Evolutionary conservation across 2,888 invertebrate genomes (phyloP).

Genomic region (Epinotia nisella): DNA sequence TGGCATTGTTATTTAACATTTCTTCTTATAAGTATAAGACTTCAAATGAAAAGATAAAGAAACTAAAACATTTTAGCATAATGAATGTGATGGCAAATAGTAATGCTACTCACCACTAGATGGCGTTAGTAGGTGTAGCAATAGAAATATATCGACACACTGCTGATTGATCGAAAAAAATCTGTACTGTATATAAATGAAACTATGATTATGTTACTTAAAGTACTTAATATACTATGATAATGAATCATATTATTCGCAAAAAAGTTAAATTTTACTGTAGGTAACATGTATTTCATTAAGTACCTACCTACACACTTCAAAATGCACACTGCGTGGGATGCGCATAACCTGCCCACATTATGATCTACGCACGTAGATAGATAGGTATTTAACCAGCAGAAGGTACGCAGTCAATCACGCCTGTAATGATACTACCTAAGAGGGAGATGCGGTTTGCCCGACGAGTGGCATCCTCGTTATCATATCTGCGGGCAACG

Average conservation of each 20-base stretch:
- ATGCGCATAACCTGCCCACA: constrained; percentile 20
- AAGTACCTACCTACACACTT: constrained; percentile 4
- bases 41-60: too few relatives aligned
- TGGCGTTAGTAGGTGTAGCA: constrained; percentile 53
- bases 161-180: too few relatives aligned
- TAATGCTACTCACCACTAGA: constrained; percentile 52
- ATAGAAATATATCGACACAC: background rate
- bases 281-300: constrained; percentile 1
- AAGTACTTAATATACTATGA: background rate
- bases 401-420: constrained; percentile 79
- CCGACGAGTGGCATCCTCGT: constrained; percentile 77
- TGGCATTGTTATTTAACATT: too few relatives aligned
- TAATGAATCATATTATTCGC: constrained; percentile 3
- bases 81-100: background rate
- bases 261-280: background rate
- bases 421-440: constrained; percentile 74
- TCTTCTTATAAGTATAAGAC: too few relatives aligned
- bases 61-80: too few relatives aligned
- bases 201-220: background rate
- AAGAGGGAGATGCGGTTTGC: constrained; percentile 74
- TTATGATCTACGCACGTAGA: constrained; percentile 23
- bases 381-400: constrained; percentile 62
- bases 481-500: constrained; percentile 69
- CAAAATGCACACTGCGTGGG: constrained; percentile 14
- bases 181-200: too few relatives aligned